Conservation (phyloP, 1,140 invertebrate genomes). For the Araneus ventricosus region DNA sequence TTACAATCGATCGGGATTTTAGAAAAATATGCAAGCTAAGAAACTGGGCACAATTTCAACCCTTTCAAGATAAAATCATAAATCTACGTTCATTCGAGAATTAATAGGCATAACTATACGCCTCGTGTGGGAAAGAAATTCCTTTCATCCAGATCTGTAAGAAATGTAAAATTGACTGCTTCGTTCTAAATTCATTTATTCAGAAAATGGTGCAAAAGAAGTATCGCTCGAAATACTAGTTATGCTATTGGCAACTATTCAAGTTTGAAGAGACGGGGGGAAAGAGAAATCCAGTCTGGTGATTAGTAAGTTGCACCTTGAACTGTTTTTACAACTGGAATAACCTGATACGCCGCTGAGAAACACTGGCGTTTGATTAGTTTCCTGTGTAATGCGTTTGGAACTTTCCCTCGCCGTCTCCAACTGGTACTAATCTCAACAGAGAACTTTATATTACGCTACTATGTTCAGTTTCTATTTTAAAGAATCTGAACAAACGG, state of each 20-base stretch:
- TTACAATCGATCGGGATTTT: no score
- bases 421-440: background rate
- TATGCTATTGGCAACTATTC: conserved; percentile 41
- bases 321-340: conserved; percentile 72
- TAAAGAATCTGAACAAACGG: no score
- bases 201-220: background rate
- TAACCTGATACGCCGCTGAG: conserved; percentile 56
- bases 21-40: no score
- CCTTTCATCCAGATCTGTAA: background rate
- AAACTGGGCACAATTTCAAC: no score
- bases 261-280: conserved; percentile 1
- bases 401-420: conserved; percentile 31
- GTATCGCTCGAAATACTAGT: conserved; percentile 42
- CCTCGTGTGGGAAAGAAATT: background rate
- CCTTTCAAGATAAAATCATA: no score
- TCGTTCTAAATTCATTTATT: conserved; percentile 5
- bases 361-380: conserved; percentile 20
- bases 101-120: no score
- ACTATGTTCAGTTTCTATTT: no score
- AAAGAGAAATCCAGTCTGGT: conserved; percentile 29
- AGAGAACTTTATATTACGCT: background rate
- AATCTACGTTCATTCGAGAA: no score
- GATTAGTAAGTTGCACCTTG: conserved; percentile 72
- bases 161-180: background rate
- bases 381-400: conserved; percentile 25